These are phyloP conservation scores for Oreochromis aureus DNA, from an alignment of 2,113 vertebrate genomes.

Conservation along the genomic window DNA sequence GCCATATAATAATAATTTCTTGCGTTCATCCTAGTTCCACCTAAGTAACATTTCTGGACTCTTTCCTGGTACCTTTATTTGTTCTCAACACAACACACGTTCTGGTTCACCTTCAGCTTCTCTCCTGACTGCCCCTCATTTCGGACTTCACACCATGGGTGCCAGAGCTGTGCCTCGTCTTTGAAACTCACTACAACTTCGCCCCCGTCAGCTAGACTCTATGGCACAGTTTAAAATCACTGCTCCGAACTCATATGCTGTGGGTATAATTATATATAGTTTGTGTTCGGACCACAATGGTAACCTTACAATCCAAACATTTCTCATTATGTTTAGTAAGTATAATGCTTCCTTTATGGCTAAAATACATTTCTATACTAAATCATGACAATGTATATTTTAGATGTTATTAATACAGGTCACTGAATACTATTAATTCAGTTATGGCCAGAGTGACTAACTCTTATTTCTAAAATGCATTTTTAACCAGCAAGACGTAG, in stretches of 20 bases:
- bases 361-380: not conserved
- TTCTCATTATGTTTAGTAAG: not conserved
- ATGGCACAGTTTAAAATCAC: not conserved
- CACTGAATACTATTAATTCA: not conserved
- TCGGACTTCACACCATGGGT: not conserved
- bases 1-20: not conserved
- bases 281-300: not conserved
- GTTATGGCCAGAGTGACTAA: not conserved
- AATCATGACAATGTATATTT: not conserved
- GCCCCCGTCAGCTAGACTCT: not conserved
- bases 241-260: not conserved
- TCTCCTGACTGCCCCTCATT: not conserved
- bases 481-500: rapidly evolving
- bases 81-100: not conserved
- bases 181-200: not conserved
- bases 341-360: not conserved
- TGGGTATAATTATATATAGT: rapidly evolving
- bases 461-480: not conserved
- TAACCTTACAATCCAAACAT: not conserved
- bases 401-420: not conserved
- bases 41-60: not conserved
- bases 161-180: not conserved
- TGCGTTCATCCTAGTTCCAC: rapidly evolving
- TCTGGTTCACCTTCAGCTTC: not conserved
- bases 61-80: not conserved